These are phyloP conservation scores for Hirtodrosophila cameraria DNA, from an alignment of 2,888 invertebrate genomes.

Conservation along the genomic window DNA sequence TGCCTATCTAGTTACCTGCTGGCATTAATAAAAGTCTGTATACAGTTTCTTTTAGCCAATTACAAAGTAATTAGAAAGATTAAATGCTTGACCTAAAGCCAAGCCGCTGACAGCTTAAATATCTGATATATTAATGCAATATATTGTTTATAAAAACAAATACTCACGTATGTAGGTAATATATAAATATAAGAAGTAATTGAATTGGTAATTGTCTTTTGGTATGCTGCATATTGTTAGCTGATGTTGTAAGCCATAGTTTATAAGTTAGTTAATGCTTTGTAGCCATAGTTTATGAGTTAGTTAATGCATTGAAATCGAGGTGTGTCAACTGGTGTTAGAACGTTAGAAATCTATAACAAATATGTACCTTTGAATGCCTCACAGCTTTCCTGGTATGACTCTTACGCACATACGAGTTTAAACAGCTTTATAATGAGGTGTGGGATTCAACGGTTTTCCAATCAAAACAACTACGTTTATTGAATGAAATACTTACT, in stretches of 20 bases:
- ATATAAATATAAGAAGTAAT: not conserved
- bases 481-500: not conserved
- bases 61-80: not conserved
- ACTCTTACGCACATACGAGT: slow-evolving; percentile 29
- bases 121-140: no score
- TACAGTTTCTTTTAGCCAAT: not conserved
- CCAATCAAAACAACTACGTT: slow-evolving; percentile 1
- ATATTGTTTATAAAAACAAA: slow-evolving; percentile 8
- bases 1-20: slow-evolving; percentile 2
- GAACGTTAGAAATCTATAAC: not conserved
- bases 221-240: not conserved
- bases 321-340: slow-evolving; percentile 6
- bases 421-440: slow-evolving; percentile 19
- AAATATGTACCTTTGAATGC: slow-evolving; percentile 29
- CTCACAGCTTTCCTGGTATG: slow-evolving; percentile 19
- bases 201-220: slow-evolving; percentile 19
- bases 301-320: not conserved
- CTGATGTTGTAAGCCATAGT: slow-evolving; percentile 1
- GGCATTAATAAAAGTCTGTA: not conserved
- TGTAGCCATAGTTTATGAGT: slow-evolving; percentile 9
- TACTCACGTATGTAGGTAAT: not conserved
- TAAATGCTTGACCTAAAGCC: slow-evolving; percentile 1
- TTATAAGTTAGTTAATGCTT: slow-evolving; percentile 9
- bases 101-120: not conserved
- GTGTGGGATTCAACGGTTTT: slow-evolving; percentile 9